Evolutionary conservation across 2,113 vertebrate genomes (phyloP), one percentile per base, ranked within the genome.

Genomic region (Corapipo altera): DNA sequence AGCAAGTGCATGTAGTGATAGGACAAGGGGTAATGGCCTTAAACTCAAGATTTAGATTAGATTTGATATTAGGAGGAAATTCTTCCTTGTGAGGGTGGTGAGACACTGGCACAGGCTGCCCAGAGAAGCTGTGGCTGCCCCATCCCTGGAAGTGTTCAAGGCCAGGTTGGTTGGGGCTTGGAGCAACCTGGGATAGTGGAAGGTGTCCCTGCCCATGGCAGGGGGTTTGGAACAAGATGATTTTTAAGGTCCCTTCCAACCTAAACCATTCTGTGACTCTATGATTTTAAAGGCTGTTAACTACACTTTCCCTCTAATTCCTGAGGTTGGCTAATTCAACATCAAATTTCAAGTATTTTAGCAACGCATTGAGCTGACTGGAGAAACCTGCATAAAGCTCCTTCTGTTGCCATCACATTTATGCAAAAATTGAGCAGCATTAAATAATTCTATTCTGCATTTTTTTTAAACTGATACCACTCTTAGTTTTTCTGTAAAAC

Each of bases 151-250:
- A 64, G 6, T 33, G 48, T 24, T 0, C 35, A 1, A 35, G 21
- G 1, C 4, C 35, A 49, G 30, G 8, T 0, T 70, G 49, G 43
- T 43, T 0, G 0, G 21, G 57, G 1, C 22, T 70, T 57, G 49
- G 35, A 77, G 4, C 5, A 64, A 1, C 18, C 5, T 64, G 57
- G 8, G 0, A 0, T 1, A 24, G 12, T 23, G 27, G 22, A 24
- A 77, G 4, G 1, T 70, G 32, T 43, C 41, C 17, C 41, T 64
- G 16, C 1, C 17, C 18, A 28, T 37, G 57, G 35, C 15, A 49
- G 57, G 32, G 4, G 1, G 3, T 5, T 32, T 32, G 18, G 23
- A 71, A 28, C 0, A 0, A 55, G 46, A 7, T 28, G 1, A 4
- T 33, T 35, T 64, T 33, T 37, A 44, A 57, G 12, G 5, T 24